Conservation (phyloP, 2,797 vertebrate genomes). For the Gymnopithys bicolor region DNA sequence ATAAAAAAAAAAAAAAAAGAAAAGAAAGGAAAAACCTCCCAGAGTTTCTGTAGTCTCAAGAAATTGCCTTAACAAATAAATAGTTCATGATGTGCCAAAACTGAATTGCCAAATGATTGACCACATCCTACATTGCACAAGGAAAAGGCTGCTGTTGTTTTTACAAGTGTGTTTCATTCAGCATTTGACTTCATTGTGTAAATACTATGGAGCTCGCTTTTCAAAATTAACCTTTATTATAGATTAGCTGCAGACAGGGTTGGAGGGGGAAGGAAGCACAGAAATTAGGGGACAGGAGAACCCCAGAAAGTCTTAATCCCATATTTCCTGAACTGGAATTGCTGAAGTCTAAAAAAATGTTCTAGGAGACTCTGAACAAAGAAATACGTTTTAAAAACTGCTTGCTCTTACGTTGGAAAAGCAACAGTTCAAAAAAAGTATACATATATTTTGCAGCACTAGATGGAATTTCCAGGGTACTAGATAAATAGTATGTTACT, state of each 20-base stretch:
- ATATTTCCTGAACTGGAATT: slow-evolving; percentile 1
- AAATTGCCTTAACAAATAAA: slow-evolving; percentile 77
- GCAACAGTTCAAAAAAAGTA: background rate
- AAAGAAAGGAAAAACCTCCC: slow-evolving; percentile 35
- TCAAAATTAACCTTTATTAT: slow-evolving; percentile 74
- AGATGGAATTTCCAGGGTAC: background rate
- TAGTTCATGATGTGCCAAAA: slow-evolving; percentile 76
- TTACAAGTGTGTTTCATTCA: slow-evolving; percentile 79
- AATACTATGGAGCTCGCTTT: slow-evolving; percentile 70
- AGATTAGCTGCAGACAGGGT: slow-evolving; percentile 53
- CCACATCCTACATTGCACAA: slow-evolving; percentile 74
- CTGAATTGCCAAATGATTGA: slow-evolving; percentile 76
- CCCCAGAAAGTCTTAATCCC: slow-evolving; percentile 20
- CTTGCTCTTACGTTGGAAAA: background rate
- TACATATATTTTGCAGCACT: background rate
- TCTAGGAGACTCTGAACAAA: background rate
- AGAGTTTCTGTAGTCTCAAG: slow-evolving; percentile 54
- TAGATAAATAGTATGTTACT: background rate
- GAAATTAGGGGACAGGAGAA: slow-evolving; percentile 20
- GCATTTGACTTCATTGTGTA: slow-evolving; percentile 72
- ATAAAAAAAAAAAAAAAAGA: background rate
- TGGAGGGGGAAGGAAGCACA: slow-evolving; percentile 13
- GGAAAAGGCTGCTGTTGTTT: slow-evolving; percentile 74
- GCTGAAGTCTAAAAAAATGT: background rate
- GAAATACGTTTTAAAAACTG: background rate